Base-by-base conservation (phyloP, 1,140 invertebrate genomes). In the Dendrolimus punctatus region DNA sequence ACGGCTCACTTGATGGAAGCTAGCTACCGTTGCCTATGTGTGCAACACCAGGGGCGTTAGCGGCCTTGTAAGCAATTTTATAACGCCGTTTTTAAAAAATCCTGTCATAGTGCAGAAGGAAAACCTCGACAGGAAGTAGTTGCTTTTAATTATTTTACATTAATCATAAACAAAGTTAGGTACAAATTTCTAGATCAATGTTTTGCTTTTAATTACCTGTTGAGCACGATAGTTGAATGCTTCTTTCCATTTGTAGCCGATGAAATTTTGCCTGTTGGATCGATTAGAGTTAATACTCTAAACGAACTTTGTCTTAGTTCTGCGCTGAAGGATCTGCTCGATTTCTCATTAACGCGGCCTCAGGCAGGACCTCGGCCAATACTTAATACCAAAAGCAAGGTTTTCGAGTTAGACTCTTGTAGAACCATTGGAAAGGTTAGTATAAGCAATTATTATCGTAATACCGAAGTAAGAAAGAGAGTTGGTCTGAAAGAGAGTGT, bases 341-440 rank as follows among this genome's bases (percentile, higher is more conserved):
- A 88, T 56, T 81, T 82, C 63, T 73, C 82, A 40, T 39, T 82
- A 2, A 79, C 74, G 8, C 72, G 84, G 44, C 73, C 68, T 39
- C 58, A 66, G 39, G 50, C 62, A 8, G 76, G 80, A 0, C 70
- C 77, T 37, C 72, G 73, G 8, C 85, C 85, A 2, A 57, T 76
- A 6, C 60, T 88, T 6, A 87, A 86, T 45, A 77, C 79, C 9
- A 88, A 88, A 60, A 87, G 81, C 55, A 88, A 88, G 69, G 70
- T 88, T 45, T 85, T 87, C 54, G 87, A 88, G 62, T 52, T 88
- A 39, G 87, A 88, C 57, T 71, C 68, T 39, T 88, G 85, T 51
- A 76, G 85, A 59, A 85, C 73, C 61, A 87, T 83, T 55, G 85
- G 83, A 45, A 88, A 88, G 75, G 87, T 87, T 64, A 52, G 40